These are phyloP conservation scores for Manis javanica DNA, from an alignment of 2,797 vertebrate genomes.

Conservation along the genomic window DNA sequence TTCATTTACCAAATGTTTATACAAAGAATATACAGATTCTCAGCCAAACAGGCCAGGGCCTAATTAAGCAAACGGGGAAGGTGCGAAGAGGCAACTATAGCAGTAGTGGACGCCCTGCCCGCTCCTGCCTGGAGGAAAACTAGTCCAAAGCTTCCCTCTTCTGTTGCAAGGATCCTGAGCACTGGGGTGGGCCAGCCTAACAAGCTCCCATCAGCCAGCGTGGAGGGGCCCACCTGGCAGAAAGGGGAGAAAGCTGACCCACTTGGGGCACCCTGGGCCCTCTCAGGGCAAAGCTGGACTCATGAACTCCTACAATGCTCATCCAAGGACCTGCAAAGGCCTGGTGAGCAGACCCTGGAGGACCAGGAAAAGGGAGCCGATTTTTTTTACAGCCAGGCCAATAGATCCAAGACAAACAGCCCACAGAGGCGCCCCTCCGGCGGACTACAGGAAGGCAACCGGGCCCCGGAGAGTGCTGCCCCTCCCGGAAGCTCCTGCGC, in stretches of 20 bases:
- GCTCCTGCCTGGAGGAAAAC: background rate
- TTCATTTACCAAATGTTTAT: background rate
- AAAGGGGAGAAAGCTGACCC: background rate
- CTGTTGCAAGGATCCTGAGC: background rate
- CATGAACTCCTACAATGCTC: background rate
- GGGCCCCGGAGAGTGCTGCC: conserved; percentile 84
- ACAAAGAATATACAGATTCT: background rate
- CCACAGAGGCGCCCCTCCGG: background rate
- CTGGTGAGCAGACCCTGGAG: background rate
- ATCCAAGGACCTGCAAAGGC: background rate
- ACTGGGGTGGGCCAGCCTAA: background rate
- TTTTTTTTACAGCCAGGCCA: background rate
- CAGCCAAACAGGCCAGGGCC: background rate
- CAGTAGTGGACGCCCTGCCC: background rate
- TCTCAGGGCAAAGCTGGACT: background rate
- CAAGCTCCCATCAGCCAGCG: background rate
- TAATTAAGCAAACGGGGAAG: background rate
- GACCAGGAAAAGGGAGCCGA: background rate
- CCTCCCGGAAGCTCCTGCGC: conserved; percentile 89
- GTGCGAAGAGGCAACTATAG: background rate
- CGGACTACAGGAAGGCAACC: rapidly evolving
- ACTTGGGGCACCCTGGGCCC: background rate
- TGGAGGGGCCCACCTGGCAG: background rate
- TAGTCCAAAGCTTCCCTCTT: background rate
- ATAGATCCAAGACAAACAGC: background rate